A percentile compares a stretch with the other conserved stretches of the same genome.
Conservation (phyloP, 35 echinoderm and acorn worm species). For the Stichopus chloronotus region DNA sequence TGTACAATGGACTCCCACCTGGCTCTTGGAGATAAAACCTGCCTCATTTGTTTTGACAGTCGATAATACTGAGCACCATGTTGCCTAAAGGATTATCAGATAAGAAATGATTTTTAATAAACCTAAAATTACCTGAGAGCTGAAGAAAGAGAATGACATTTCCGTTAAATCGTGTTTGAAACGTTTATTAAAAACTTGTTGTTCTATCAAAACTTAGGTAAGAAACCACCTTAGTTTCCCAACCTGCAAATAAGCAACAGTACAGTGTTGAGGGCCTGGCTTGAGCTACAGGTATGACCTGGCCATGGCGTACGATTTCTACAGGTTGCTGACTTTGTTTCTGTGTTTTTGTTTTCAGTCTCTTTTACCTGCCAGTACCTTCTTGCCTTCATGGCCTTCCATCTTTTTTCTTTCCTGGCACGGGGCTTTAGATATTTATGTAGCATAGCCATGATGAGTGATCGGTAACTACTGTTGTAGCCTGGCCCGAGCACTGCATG, state of each 20-base stretch:
- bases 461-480: background rate
- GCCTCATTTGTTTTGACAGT: no score
- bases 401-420: background rate
- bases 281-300: no score
- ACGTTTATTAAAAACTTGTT: background rate
- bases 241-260: background rate
- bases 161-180: no score
- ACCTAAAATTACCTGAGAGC: no score
- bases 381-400: slow-evolving; percentile 21
- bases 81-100: no score
- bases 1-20: no score
- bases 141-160: no score
- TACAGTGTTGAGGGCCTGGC: background rate
- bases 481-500: background rate
- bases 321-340: slow-evolving; percentile 10
- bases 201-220: background rate
- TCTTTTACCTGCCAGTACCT: slow-evolving; percentile 31
- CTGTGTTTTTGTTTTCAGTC: background rate
- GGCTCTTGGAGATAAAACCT: no score
- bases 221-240: slow-evolving; percentile 7
- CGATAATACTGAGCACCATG: no score
- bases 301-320: background rate
- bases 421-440: background rate
- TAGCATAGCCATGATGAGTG: background rate
- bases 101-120: no score